These are phyloP conservation scores for Mimas tiliae DNA, from an alignment of 2,888 invertebrate genomes.

Conservation along the genomic window DNA sequence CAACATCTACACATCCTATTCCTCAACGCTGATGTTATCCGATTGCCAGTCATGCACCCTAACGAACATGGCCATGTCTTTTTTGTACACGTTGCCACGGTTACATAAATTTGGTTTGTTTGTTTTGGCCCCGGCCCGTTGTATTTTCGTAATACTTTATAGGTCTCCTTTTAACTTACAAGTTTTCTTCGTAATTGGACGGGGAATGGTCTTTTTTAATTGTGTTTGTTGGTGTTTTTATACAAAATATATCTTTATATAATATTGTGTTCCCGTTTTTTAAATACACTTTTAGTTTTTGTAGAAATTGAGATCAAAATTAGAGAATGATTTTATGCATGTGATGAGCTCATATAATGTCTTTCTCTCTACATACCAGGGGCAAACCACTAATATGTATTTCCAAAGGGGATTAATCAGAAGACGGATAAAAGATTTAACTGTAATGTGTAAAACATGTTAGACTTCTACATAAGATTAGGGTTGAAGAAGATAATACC, in stretches of 20 bases:
- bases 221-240: not conserved
- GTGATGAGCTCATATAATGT: no score
- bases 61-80: constrained; percentile 66
- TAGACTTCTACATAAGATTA: not conserved
- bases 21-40: constrained; percentile 54
- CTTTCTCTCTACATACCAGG: no score
- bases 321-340: no score
- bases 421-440: no score
- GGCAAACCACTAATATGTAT: no score
- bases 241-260: no score
- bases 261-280: not conserved
- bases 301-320: no score
- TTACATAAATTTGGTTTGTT: constrained; percentile 63
- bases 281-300: no score
- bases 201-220: not conserved
- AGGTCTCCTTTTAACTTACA: constrained; percentile 64
- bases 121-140: constrained; percentile 62
- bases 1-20: constrained; percentile 46
- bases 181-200: constrained; percentile 45
- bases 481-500: not conserved
- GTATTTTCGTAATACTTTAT: constrained; percentile 65
- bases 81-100: constrained; percentile 54
- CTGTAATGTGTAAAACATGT: no score
- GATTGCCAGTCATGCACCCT: constrained; percentile 81
- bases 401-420: no score